Evolutionary conservation across 2,113 vertebrate species (phyloP).

Genomic region (Oreotragus oreotragus): DNA sequence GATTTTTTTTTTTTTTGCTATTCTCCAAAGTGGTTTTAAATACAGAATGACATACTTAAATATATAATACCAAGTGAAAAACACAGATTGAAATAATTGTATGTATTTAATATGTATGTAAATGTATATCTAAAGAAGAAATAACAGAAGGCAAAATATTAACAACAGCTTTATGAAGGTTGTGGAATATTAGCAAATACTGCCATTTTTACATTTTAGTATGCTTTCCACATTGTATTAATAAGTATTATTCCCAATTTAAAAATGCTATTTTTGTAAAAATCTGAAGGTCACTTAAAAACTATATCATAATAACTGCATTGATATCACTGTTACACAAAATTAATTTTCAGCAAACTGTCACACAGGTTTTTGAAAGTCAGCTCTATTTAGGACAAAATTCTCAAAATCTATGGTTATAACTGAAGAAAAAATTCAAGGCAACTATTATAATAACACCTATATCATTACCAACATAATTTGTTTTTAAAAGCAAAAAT

Average conservation of each 20-base stretch:
- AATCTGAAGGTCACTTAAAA: background rate
- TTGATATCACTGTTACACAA: background rate
- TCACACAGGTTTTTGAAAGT: background rate
- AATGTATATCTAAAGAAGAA: background rate
- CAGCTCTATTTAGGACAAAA: background rate
- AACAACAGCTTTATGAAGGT: background rate
- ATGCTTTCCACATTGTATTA: background rate
- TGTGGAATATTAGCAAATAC: background rate
- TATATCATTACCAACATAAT: background rate
- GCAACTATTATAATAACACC: background rate
- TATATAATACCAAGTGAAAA: background rate
- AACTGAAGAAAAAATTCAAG: background rate
- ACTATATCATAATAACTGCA: background rate
- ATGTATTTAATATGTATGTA: background rate
- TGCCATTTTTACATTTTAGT: background rate
- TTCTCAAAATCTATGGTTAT: background rate
- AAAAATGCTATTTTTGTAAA: background rate
- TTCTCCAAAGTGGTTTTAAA: conserved; percentile 5
- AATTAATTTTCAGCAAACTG: background rate
- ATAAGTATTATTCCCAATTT: background rate
- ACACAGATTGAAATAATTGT: background rate
- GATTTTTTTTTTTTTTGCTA: background rate
- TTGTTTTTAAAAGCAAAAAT: conserved; percentile 29
- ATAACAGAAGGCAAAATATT: background rate
- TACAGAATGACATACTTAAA: background rate